These are phyloP conservation scores for crab-eating macaque (Macaca fascicularis) DNA, from an alignment of 2,113 vertebrate genomes.

Conservation along the genomic window T2T-MFA8v1.1 NC_088376.1:116794001-116794500, in stretches of 20 bases:
- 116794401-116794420: constrained; percentile 17
- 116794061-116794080: constrained; percentile 98
- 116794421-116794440: neutral
- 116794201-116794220: constrained; percentile 78
- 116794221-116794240: constrained; percentile 83
- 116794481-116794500: neutral
- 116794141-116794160: constrained; percentile 82
- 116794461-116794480: constrained; percentile 21
- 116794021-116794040: constrained; percentile 99
- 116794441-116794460: neutral
- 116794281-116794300: constrained; percentile 58
- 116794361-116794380: neutral
- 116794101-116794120: constrained; percentile 79
- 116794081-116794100: constrained; percentile 81
- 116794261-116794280: constrained; percentile 68
- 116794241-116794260: constrained; percentile 81
- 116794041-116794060: constrained; percentile 99
- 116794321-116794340: constrained; percentile 24
- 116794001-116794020: constrained; percentile 99
- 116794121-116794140: constrained; percentile 80
- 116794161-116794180: constrained; percentile 81
- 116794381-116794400: neutral
- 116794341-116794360: neutral
- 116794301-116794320: neutral
- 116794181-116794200: constrained; percentile 81